Percentiles rank a stretch among this genome's conserved stretches.
Conservation (phyloP, 2,888 invertebrate species). For the Notodromas monacha region DNA sequence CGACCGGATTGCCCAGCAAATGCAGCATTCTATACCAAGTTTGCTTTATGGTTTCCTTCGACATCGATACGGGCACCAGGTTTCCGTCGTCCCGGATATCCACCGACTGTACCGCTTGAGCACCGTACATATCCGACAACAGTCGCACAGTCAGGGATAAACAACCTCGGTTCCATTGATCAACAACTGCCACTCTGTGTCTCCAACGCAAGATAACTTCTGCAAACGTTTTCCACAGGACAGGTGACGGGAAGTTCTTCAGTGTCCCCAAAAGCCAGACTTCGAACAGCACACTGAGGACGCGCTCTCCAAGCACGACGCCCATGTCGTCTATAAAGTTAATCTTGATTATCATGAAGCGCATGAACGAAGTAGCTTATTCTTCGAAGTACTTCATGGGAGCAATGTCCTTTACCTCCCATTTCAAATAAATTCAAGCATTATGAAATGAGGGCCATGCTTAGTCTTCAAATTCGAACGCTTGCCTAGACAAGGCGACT, state of each 20-base stretch:
- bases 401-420: no score
- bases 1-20: conserved; percentile 74
- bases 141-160: conserved; percentile 52
- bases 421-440: no score
- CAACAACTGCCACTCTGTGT: conserved; percentile 61
- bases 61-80: conserved; percentile 49
- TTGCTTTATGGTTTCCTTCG: conserved; percentile 49
- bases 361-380: neutral
- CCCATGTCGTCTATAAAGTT: conserved; percentile 44
- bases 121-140: conserved; percentile 56
- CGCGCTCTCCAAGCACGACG: conserved; percentile 70
- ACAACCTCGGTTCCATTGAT: conserved; percentile 81
- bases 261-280: conserved; percentile 42
- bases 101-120: no score
- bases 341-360: neutral
- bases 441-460: neutral
- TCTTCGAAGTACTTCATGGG: no score
- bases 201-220: conserved; percentile 78
- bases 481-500: no score
- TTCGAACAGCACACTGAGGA: conserved; percentile 69
- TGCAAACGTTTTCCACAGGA: conserved; percentile 71
- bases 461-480: conserved; percentile 1
- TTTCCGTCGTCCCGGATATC: conserved; percentile 53
- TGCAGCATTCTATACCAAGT: conserved; percentile 83
- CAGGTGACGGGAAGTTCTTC: conserved; percentile 67